phyloP scores from a whole-genome alignment of 2,888 invertebrate species.

The Strigamia crassipes region DNA sequence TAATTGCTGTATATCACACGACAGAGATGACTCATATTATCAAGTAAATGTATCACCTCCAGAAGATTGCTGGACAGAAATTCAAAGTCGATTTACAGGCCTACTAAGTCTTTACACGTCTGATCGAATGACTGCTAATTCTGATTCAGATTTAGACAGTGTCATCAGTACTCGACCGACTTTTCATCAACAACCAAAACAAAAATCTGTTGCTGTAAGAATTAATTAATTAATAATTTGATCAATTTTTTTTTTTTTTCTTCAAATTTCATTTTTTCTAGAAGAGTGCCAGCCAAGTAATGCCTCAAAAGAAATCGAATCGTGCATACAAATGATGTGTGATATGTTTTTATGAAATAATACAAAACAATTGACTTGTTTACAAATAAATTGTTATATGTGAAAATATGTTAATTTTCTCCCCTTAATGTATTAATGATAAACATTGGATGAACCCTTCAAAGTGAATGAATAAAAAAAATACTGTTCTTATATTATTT shows the following conservation, averaged over 20 bases:
- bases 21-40: neutral
- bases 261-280: neutral
- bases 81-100: neutral
- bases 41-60: conserved; percentile 1
- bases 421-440: too few relatives aligned
- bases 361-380: neutral
- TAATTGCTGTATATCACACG: neutral
- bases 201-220: neutral
- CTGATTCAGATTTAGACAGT: neutral
- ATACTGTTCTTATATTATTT: too few relatives aligned
- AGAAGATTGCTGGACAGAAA: conserved; percentile 12
- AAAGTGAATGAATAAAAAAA: too few relatives aligned
- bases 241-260: neutral
- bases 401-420: too few relatives aligned
- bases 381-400: neutral
- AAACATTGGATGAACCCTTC: too few relatives aligned
- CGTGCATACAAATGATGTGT: neutral
- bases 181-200: neutral
- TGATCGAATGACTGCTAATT: neutral
- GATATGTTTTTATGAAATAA: neutral
- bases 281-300: neutral
- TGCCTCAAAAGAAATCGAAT: neutral
- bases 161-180: neutral
- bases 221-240: neutral
- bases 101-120: neutral